These are phyloP conservation scores for Caenorhabditis inopinata DNA, from an alignment of 1,140 invertebrate species.

Conservation along the genomic window DNA sequence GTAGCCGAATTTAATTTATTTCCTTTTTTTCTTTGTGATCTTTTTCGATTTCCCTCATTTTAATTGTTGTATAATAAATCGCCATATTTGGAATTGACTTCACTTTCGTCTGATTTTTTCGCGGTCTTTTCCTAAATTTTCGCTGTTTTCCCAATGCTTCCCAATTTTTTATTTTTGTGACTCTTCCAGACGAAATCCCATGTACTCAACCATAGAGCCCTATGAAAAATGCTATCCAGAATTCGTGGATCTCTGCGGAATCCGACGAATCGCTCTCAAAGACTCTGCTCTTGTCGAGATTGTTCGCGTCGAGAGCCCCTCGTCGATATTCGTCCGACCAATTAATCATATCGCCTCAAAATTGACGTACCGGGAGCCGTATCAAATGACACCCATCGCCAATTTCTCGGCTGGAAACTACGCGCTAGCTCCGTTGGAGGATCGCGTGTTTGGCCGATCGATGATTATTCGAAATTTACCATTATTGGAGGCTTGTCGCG, in stretches of 20 bases:
- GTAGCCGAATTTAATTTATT: neutral
- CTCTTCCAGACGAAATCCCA: no score
- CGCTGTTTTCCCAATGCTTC: neutral
- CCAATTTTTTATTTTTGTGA: no score
- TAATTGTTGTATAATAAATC: slow-evolving; percentile 4
- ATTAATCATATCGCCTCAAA: neutral
- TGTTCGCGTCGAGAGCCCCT: neutral
- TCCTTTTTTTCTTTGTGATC: neutral
- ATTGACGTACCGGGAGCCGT: neutral
- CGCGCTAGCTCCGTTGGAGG: neutral
- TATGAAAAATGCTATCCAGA: neutral
- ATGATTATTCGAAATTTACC: neutral
- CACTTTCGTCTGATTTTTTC: no score
- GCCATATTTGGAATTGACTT: no score
- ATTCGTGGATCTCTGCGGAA: neutral
- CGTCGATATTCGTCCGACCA: neutral
- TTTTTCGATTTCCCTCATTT: neutral
- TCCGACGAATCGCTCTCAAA: neutral
- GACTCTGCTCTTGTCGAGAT: neutral
- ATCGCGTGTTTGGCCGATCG: neutral
- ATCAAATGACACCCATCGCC: neutral
- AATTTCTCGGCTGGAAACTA: neutral
- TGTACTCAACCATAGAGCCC: no score
- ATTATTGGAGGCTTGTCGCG: neutral
- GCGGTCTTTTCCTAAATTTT: no score